Conservation (phyloP, 1,140 invertebrate species). For the Euglossa dilemma region DNA sequence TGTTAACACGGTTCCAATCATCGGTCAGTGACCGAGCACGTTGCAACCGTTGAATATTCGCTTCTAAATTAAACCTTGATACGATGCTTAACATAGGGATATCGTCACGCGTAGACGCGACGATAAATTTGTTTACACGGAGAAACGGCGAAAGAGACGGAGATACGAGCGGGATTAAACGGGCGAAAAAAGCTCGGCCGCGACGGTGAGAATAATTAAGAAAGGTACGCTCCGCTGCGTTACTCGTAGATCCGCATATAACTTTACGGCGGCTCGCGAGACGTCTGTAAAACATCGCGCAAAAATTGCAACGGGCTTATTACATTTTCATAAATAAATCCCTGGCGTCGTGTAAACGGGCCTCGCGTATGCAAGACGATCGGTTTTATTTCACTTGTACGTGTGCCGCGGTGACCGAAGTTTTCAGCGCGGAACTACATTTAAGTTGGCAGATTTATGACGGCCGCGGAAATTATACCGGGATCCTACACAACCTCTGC, state of each 20-base stretch:
- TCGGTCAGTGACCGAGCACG: constrained; percentile 1
- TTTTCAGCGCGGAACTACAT: constrained; percentile 50
- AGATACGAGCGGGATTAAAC: neutral
- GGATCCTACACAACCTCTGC: constrained; percentile 1
- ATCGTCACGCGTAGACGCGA: too few relatives aligned
- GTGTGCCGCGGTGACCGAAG: constrained; percentile 30
- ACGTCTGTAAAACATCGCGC: neutral
- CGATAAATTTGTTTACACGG: neutral
- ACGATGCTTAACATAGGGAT: neutral
- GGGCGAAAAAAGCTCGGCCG: neutral
- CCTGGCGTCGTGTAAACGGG: neutral
- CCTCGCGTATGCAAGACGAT: constrained; percentile 30
- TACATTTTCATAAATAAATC: constrained; percentile 40
- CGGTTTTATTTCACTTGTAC: constrained; percentile 40
- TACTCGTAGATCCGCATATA: neutral
- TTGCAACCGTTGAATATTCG: neutral
- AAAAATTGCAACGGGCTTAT: constrained; percentile 4
- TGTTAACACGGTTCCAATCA: constrained; percentile 51
- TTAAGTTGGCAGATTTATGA: constrained; percentile 51
- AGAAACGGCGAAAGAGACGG: constrained; percentile 2
- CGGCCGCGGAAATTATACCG: constrained; percentile 9
- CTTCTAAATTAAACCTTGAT: neutral
- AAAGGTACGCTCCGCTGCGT: too few relatives aligned
- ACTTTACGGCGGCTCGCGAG: neutral
- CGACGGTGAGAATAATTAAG: neutral